These are phyloP conservation scores for Heteromurus nitidus DNA, from an alignment of 2,888 invertebrate genomes.

Conservation along the genomic window DNA sequence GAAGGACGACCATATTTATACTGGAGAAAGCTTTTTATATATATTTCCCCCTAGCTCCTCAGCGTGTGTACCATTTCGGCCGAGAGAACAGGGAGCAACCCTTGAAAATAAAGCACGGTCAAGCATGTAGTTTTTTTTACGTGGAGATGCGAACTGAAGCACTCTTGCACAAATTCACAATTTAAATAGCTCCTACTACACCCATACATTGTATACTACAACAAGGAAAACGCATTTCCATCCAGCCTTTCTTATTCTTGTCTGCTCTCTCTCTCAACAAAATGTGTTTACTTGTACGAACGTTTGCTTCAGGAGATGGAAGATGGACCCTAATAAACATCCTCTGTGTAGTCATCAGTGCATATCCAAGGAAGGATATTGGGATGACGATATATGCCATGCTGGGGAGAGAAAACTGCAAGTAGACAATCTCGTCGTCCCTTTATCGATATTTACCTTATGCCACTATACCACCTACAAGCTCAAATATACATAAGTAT, in stretches of 20 bases:
- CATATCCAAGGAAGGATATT: conserved; percentile 7
- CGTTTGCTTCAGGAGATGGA: not conserved
- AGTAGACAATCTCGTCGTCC: not conserved
- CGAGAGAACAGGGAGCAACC: not conserved
- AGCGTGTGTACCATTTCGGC: not conserved
- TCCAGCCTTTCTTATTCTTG: too few species aligned
- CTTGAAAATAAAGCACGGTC: conserved; percentile 15
- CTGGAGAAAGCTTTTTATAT: too few species aligned
- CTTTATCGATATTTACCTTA: conserved; percentile 47
- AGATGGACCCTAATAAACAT: conserved; percentile 4
- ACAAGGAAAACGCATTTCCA: too few species aligned
- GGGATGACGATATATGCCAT: conserved; percentile 1
- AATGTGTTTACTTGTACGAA: too few species aligned
- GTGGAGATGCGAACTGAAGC: too few species aligned
- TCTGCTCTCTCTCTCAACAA: too few species aligned
- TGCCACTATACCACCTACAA: too few species aligned
- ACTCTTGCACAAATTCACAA: too few species aligned
- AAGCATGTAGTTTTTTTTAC: conserved; percentile 16
- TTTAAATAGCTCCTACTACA: too few species aligned
- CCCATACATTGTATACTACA: too few species aligned
- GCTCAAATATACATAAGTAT: too few species aligned
- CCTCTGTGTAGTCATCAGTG: conserved; percentile 8
- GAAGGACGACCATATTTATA: not conserved
- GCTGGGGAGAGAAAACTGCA: conserved; percentile 17
- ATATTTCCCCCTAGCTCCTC: not conserved